Conservation (phyloP, 2,888 invertebrate genomes). For the Leptura quadrifasciata region DNA sequence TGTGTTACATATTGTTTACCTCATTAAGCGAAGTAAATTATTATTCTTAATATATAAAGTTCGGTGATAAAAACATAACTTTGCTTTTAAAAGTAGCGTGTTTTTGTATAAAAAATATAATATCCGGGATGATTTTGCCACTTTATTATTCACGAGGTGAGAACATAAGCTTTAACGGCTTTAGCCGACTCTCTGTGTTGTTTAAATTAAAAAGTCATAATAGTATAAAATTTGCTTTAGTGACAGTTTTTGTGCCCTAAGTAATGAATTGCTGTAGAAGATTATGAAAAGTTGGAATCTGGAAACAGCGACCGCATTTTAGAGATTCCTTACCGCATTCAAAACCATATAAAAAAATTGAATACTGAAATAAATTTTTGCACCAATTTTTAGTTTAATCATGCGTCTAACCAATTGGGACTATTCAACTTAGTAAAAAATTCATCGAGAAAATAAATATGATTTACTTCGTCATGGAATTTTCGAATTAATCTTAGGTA, state of each 20-base stretch:
- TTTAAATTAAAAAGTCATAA: conserved; percentile 49
- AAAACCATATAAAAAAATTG: background rate
- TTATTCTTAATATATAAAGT: conserved; percentile 30
- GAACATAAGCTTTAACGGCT: conserved; percentile 44
- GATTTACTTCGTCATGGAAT: too few relatives aligned
- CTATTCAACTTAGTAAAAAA: too few relatives aligned
- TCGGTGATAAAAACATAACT: conserved; percentile 45
- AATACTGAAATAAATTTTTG: too few relatives aligned
- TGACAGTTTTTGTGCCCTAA: conserved; percentile 28
- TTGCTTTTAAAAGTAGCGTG: conserved; percentile 48
- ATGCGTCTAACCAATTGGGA: too few relatives aligned
- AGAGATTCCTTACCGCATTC: background rate
- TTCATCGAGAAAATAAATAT: too few relatives aligned
- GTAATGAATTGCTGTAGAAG: conserved; percentile 36
- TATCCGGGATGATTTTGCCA: conserved; percentile 45
- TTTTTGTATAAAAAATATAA: conserved; percentile 45
- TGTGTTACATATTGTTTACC: background rate
- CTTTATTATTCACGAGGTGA: conserved; percentile 49
- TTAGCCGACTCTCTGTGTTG: conserved; percentile 40
- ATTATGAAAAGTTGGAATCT: conserved; percentile 22
- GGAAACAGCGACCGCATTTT: background rate
- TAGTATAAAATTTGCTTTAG: conserved; percentile 45
- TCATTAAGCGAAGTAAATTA: conserved; percentile 8
- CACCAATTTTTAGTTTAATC: too few relatives aligned
- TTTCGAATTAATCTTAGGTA: too few relatives aligned